Conservation (phyloP, 2,113 vertebrate species). For the Vireo altiloquus region DNA sequence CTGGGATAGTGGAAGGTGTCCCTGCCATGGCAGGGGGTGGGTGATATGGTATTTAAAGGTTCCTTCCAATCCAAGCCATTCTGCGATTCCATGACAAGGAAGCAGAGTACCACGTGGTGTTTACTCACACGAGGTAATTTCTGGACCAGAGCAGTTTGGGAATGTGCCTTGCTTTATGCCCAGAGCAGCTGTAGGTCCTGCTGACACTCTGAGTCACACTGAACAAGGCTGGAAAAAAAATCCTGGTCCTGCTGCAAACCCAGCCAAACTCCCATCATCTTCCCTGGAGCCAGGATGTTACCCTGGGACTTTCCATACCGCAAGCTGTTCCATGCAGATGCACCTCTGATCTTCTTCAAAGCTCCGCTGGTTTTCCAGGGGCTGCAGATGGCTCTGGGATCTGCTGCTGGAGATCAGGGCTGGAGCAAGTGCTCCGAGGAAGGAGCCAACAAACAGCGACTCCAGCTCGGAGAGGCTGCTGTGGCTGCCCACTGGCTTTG, state of each 20-base stretch:
- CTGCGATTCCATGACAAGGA: background rate
- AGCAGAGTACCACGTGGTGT: background rate
- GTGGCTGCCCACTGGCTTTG: background rate
- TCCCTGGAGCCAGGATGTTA: background rate
- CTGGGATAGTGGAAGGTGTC: background rate
- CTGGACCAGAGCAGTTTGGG: background rate
- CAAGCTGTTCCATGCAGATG: background rate
- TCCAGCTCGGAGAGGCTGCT: background rate
- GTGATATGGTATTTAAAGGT: background rate
- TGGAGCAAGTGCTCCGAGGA: background rate
- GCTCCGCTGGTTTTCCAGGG: background rate
- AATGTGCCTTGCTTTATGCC: background rate
- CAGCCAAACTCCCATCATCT: background rate
- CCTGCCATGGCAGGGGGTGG: background rate
- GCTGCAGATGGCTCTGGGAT: background rate
- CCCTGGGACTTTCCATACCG: fast-evolving
- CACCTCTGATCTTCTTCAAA: background rate
- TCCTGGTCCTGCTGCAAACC: background rate
- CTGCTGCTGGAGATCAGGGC: background rate
- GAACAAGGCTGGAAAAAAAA: background rate
- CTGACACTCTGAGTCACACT: background rate
- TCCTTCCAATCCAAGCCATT: background rate
- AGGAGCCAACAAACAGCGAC: background rate
- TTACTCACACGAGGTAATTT: background rate
- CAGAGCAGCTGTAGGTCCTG: background rate